These are phyloP conservation scores for Tangara arthus DNA, from an alignment of 2,797 vertebrate species.

Conservation along the genomic window DNA sequence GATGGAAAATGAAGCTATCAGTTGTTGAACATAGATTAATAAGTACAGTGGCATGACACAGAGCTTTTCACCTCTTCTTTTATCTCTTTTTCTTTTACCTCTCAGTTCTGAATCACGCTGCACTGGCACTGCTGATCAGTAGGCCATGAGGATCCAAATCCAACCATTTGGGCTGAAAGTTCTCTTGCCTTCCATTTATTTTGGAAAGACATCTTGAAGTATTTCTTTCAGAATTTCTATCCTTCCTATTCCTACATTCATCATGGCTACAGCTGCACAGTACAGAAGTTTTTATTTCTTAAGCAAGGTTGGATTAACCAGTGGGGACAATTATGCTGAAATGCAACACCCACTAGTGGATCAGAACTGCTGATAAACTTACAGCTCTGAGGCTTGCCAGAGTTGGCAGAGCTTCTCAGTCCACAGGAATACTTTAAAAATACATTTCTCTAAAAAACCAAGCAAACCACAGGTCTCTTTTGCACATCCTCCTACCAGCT, in stretches of 20 bases:
- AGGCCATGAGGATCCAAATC: background rate
- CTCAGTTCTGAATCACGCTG: background rate
- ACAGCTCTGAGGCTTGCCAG: background rate
- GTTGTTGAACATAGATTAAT: background rate
- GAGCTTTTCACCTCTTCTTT: background rate
- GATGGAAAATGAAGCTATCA: background rate
- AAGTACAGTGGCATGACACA: background rate
- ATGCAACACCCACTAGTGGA: background rate
- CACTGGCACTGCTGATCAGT: background rate
- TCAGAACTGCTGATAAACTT: background rate
- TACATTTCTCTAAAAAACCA: slow-evolving; percentile 33
- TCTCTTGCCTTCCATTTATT: background rate
- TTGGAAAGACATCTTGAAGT: background rate
- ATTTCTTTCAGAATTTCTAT: background rate
- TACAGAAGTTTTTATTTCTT: background rate
- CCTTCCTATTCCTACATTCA: background rate
- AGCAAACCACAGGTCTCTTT: slow-evolving; percentile 15
- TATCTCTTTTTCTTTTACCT: background rate
- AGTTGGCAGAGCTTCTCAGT: background rate
- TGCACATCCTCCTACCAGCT: slow-evolving; percentile 29
- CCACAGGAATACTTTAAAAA: slow-evolving; percentile 39
- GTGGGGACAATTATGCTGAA: background rate
- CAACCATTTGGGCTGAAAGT: accelerated
- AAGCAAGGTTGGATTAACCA: background rate
- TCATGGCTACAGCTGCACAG: background rate